Base-by-base conservation (phyloP, 2,888 invertebrate species). In the Ormyrus labotus region DNA sequence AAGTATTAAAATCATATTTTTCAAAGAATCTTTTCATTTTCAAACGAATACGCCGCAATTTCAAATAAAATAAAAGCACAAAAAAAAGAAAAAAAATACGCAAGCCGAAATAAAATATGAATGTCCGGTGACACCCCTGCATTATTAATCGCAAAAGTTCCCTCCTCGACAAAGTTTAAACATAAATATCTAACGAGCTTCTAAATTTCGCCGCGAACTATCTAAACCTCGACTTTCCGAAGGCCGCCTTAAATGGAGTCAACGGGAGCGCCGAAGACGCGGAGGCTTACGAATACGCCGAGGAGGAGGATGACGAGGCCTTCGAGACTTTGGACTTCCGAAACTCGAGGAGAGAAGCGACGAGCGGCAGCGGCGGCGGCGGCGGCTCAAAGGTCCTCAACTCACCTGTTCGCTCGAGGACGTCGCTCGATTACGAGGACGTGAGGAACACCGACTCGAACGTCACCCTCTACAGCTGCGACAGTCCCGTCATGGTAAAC, bases 291-390 rank as follows among this genome's bases (percentile, higher is more conserved):
- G 72, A 57, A 6, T 75, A 48, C 9, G 55, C 61, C n/a, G 70
- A 73, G 6, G 75, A 64, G 11, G 70, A 81, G n/a, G 67, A 68
- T 50, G 60, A 34, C 34, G 34, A 9, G 7, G 53, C 58, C 2
- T 79, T 70, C 13, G 74, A 81, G 19, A 75, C 65, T 4, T 47
- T 75, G 51, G 73, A 67, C 55, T 78, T 78, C 57, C 63, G 76
- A 58, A 79, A 81, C 48, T 53, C 55, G n/a, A 9, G 19, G 8
- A 8, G 50, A 45, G 58, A 67, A 5, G 13, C 60, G 34, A 8
- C 13, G 11, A 70, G 55, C 13, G 63, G 34, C n/a, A n/a, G n/a
- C 6, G 4, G 13, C 69, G 11, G n/a, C 53, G 11, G 48, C 34
- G 8, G 45, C 6, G 0, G 11, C 9, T 7, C 19, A 3, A 34